Evolutionary conservation across 2,888 invertebrate genomes (phyloP), one percentile per base, ranked within the genome.

Genomic region (Toxonevra muliebris): DNA sequence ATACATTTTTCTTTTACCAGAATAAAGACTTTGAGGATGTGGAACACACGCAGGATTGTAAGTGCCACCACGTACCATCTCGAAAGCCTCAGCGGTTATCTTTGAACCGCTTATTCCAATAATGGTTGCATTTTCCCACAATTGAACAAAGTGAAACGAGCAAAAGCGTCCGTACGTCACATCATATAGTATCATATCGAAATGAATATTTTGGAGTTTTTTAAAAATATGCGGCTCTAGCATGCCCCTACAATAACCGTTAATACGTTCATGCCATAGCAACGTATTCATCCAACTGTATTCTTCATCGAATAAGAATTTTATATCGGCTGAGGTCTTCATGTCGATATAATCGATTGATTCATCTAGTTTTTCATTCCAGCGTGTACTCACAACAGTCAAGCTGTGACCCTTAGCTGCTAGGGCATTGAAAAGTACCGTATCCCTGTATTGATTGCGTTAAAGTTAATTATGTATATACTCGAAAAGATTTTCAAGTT

Each of bases 51-150:
- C 71, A 5, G 74, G 61, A 13, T 48, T 13, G 4, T 76, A 73
- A 0, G 77, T 74, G 15, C 76, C 63, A 0, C 76, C 76, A n/a
- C 61, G 45, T 9, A 75, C 61, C 7, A 76, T 10, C 0, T 55
- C 13, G 13, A 73, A 9, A 1, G 76, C 40, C 40, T 74, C 72
- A 0, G 66, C 53, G 1, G 71, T 76, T 5, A 78, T 52, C 58
- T 78, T 78, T 1, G 76, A 73, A 7, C 70, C 65, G 57, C 79
- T 78, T 7, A 78, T 1, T 1, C 68, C 79, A 43, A 78, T 1
- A 79, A 83, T 64, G 11, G 84, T 79, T 30, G 82, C 79, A 74
- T 80, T 75, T 1, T 75, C 73, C 66, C 82, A 84, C 63, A 77
- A 78, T 45, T 82, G 76, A 0, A 79, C 69, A 61, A 83, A 79